These are phyloP conservation scores for Microctonus hyperodae DNA, from an alignment of 2,888 invertebrate species.

Conservation along the genomic window DNA sequence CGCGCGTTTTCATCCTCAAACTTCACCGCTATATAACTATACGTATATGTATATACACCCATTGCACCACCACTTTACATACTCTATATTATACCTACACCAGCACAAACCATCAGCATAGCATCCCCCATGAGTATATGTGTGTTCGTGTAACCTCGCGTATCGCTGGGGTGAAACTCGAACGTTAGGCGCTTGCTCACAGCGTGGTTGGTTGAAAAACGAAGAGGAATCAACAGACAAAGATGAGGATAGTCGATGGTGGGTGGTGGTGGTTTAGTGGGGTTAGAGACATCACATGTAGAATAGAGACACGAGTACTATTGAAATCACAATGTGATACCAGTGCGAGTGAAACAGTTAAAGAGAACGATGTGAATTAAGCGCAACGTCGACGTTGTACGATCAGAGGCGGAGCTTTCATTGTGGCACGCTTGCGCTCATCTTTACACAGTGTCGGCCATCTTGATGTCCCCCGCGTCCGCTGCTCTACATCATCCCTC, in stretches of 20 bases:
- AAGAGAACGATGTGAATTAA: conserved; percentile 20
- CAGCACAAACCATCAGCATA: conserved; percentile 16
- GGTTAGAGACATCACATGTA: conserved; percentile 6
- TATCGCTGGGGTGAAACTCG: conserved; percentile 14
- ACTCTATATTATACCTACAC: not conserved
- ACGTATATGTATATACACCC: conserved; percentile 22
- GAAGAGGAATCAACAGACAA: conserved; percentile 6
- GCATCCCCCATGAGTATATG: not conserved
- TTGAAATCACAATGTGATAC: conserved; percentile 12
- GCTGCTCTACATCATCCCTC: conserved; percentile 12
- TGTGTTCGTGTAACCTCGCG: conserved; percentile 29
- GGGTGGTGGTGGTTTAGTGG: conserved; percentile 25
- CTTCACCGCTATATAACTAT: conserved; percentile 29
- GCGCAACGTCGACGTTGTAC: conserved; percentile 27
- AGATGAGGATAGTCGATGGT: conserved; percentile 40
- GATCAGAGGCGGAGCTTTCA: conserved; percentile 42
- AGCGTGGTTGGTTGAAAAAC: conserved; percentile 39
- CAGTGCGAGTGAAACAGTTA: conserved; percentile 18
- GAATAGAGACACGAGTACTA: not conserved
- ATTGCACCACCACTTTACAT: no score
- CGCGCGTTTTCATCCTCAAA: conserved; percentile 26
- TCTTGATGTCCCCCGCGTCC: conserved; percentile 49
- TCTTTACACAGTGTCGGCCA: conserved; percentile 49
- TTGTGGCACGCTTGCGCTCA: conserved; percentile 50
- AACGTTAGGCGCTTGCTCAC: conserved; percentile 33